A percentile compares a stretch with the other conserved stretches of the same genome.
phyloP scores from a whole-genome alignment of 1,140 invertebrate species.

The Drosophila lini region DNA sequence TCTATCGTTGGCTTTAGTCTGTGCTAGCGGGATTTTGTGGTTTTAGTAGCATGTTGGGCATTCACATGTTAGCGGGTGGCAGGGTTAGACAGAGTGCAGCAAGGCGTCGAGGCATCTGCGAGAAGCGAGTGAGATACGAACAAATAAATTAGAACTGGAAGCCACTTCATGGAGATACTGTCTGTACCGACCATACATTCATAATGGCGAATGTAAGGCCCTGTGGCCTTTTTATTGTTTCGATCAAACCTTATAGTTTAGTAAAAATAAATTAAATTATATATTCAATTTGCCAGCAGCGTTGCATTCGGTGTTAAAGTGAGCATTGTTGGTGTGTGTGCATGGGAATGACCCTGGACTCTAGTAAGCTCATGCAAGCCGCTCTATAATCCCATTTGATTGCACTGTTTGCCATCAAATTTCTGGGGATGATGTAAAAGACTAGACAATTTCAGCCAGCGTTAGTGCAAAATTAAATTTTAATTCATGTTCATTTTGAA shows the following conservation, averaged over 20 bases:
- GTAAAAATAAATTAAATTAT: neutral
- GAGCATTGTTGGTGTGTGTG: slow-evolving; percentile 3
- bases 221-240: neutral
- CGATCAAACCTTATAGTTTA: neutral
- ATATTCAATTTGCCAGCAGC: slow-evolving; percentile 35
- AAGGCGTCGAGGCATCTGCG: slow-evolving; percentile 52
- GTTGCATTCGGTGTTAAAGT: neutral
- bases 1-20: slow-evolving; percentile 31
- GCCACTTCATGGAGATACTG: neutral
- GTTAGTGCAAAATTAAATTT: neutral
- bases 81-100: slow-evolving; percentile 26
- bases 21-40: slow-evolving; percentile 52
- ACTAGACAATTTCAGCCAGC: neutral
- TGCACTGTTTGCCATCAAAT: slow-evolving; percentile 2
- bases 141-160: slow-evolving; percentile 37
- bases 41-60: slow-evolving; percentile 64
- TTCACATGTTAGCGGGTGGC: slow-evolving; percentile 38
- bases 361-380: slow-evolving; percentile 14
- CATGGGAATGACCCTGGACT: neutral
- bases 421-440: neutral
- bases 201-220: neutral
- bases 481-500: neutral
- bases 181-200: neutral
- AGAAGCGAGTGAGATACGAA: slow-evolving; percentile 38
- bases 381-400: slow-evolving; percentile 9